Evolutionary conservation across 2,888 invertebrate species (phyloP), one percentile per base, ranked within the genome.

Genomic region (Orthosia gracilis): DNA sequence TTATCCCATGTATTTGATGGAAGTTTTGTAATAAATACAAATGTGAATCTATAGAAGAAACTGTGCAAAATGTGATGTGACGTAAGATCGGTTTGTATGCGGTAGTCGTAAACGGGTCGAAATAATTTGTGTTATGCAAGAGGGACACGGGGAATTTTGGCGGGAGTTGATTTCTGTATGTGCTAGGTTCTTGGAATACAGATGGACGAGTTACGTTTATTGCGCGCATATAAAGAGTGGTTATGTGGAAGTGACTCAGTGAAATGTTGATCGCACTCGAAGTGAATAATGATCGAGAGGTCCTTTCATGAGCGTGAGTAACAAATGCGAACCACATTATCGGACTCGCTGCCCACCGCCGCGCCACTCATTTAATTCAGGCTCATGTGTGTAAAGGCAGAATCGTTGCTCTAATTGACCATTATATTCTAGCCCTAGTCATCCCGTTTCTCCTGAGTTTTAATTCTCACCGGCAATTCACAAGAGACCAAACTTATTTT

Each of bases 51-150:
- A 81, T 76, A 83, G 69, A 83, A 87, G 84, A 82, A 82, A 88
- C 85, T 87, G 83, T 84, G 83, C 84, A 87, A 85, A 87, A 86
- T 88, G 79, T 86, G 84, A 85, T 79, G 82, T 91, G 89, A 90
- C 84, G 90, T 89, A 92, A 92, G 80, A 86, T 78, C 65, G 75
- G 75, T 71, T 82, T 73, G 85, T 86, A 87, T 84, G 78, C 86
- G 84, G 84, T 78, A 84, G 76, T 85, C 78, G 86, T 90, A 88
- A 89, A 89, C 85, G 85, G 87, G 84, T 90, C 87, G 82, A 88
- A 90, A 88, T 91, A 87, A 91, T 90, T 83, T 76, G 82, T 84
- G 87, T 92, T 92, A 91, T 87, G 89, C 84, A 92, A 93, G 84
- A 78, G 74, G 82, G 80, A 73, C 80, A 83, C 74, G 86, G 80